Conservation (phyloP, 2,113 vertebrate species). For the Amblyornis subalaris region DNA sequence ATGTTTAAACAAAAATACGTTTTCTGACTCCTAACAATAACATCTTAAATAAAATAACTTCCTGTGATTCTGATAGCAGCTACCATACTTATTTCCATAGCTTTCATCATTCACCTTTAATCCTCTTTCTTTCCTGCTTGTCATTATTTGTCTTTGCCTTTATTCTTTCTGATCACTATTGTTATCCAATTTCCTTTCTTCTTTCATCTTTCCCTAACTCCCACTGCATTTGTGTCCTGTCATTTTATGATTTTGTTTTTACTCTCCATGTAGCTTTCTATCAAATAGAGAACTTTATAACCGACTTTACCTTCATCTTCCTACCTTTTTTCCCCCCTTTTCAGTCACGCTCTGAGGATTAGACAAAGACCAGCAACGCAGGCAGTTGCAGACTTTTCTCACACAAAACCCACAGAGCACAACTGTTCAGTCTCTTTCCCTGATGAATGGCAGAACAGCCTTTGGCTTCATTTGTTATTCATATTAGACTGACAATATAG, state of each 20-base stretch:
- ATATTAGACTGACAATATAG: not conserved
- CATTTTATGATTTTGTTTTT: slow-evolving; percentile 50
- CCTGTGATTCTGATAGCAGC: not conserved
- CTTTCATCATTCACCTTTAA: slow-evolving; percentile 61
- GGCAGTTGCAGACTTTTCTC: not conserved
- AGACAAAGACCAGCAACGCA: not conserved
- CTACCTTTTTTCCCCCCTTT: not conserved
- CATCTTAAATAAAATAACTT: slow-evolving; percentile 28
- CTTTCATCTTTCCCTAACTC: slow-evolving; percentile 54
- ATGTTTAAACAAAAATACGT: not conserved
- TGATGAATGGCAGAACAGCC: not conserved
- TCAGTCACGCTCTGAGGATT: not conserved
- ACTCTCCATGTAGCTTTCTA: slow-evolving; percentile 21
- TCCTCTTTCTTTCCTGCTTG: slow-evolving; percentile 44
- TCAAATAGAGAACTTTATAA: slow-evolving; percentile 22
- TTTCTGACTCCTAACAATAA: not conserved
- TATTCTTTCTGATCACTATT: slow-evolving; percentile 58
- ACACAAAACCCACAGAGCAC: not conserved
- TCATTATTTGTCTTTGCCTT: slow-evolving; percentile 53
- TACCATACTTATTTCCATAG: slow-evolving; percentile 49
- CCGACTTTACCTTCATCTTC: slow-evolving; percentile 62
- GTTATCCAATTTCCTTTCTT: slow-evolving; percentile 61
- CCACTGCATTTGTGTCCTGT: slow-evolving; percentile 17
- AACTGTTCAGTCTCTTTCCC: not conserved
- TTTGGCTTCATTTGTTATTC: not conserved